Conservation (phyloP, 2,113 vertebrate species). For the Oreochromis niloticus region DNA sequence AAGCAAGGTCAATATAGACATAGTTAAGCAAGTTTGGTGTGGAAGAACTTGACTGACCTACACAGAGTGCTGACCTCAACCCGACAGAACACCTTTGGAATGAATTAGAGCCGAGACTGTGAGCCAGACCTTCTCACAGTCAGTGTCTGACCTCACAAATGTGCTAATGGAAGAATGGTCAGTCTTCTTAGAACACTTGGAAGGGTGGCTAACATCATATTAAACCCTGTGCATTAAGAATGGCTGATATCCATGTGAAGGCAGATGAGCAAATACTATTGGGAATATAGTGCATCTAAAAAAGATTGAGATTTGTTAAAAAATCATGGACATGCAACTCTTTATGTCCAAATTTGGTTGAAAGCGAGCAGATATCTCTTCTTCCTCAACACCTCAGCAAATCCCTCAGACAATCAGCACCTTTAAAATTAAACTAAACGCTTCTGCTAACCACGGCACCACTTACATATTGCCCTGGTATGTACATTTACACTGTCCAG, state of each 20-base stretch:
- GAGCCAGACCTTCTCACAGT: not conserved
- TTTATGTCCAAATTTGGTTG: not conserved
- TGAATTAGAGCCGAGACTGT: not conserved
- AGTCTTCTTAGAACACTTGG: not conserved
- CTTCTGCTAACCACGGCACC: too few relatives aligned
- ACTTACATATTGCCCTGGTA: not conserved
- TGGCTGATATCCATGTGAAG: not conserved
- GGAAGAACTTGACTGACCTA: not conserved
- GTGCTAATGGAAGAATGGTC: not conserved
- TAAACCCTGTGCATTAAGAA: not conserved
- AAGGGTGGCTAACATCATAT: not conserved
- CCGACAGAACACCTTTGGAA: not conserved
- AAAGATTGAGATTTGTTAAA: not conserved
- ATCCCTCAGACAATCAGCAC: not conserved
- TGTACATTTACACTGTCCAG: not conserved
- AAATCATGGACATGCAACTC: not conserved
- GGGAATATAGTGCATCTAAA: not conserved
- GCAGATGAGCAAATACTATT: not conserved
- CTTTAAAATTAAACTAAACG: rapidly evolving
- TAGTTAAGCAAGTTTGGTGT: not conserved
- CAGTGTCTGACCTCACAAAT: not conserved
- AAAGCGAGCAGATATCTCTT: not conserved
- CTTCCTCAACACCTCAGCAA: not conserved
- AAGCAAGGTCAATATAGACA: not conserved
- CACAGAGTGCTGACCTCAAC: not conserved